Percentiles rank a stretch among this genome's conserved stretches.
These are phyloP conservation scores for Hermodice carunculata DNA, from an alignment of 2,888 invertebrate genomes.

Conservation along the genomic window DNA sequence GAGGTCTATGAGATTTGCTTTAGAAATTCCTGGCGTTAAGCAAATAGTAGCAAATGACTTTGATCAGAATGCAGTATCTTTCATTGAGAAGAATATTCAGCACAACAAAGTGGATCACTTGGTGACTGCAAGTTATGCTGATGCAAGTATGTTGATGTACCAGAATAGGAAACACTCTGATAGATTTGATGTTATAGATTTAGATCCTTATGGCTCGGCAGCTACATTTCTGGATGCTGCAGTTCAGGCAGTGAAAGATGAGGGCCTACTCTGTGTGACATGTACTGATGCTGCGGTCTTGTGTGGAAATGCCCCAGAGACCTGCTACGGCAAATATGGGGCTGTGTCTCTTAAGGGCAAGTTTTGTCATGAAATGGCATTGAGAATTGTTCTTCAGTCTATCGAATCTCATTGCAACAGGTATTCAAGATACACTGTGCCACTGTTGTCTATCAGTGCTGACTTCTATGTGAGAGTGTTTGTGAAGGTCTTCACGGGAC, in stretches of 20 bases:
- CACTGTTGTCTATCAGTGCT: conserved; percentile 89
- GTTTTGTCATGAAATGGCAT: conserved; percentile 89
- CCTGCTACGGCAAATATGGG: conserved; percentile 94
- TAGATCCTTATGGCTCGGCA: conserved; percentile 98
- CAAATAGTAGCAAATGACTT: conserved; percentile 90
- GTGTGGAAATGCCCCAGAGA: conserved; percentile 95
- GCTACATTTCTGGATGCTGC: conserved; percentile 81
- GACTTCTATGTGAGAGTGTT: conserved; percentile 98
- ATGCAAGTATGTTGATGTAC: conserved; percentile 78
- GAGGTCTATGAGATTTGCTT: conserved; percentile 95
- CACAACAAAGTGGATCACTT: conserved; percentile 82
- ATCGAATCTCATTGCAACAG: conserved; percentile 93
- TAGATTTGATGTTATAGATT: conserved; percentile 89
- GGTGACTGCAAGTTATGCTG: conserved; percentile 83
- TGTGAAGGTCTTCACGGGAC: conserved; percentile 85
- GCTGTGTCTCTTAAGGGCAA: conserved; percentile 87
- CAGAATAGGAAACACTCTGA: conserved; percentile 76
- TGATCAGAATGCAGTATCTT: conserved; percentile 84
- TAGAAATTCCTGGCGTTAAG: conserved; percentile 86
- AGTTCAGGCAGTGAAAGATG: conserved; percentile 64
- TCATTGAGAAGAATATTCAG: conserved; percentile 84
- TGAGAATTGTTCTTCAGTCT: conserved; percentile 91
- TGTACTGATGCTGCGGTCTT: conserved; percentile 96
- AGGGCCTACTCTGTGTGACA: conserved; percentile 92
- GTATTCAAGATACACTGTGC: conserved; percentile 92